These are phyloP conservation scores for Cephalopachus bancanus DNA, from an alignment of 2,797 vertebrate genomes.

Conservation along the genomic window DNA sequence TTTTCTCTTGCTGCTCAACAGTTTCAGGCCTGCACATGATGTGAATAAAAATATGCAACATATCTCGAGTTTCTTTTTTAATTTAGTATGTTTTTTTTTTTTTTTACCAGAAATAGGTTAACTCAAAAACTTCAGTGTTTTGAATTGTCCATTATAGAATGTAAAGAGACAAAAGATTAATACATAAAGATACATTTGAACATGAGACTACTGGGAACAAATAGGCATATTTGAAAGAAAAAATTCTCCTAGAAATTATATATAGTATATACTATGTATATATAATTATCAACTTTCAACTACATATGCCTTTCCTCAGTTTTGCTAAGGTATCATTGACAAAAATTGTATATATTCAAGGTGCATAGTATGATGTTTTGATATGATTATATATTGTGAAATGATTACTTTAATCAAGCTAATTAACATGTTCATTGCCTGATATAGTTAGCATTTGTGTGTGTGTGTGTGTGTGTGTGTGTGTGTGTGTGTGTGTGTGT, in stretches of 20 bases:
- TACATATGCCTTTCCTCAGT: background rate
- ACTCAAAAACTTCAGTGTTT: background rate
- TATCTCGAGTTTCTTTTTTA: background rate
- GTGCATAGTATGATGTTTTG: background rate
- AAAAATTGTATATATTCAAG: background rate
- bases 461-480: background rate
- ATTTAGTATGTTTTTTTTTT: background rate
- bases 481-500: background rate
- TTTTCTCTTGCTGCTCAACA: background rate
- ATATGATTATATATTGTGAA: background rate
- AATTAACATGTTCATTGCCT: background rate
- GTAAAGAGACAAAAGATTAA: background rate
- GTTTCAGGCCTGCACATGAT: background rate
- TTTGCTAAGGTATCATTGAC: background rate
- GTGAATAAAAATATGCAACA: slow-evolving; percentile 3
- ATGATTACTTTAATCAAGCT: background rate
- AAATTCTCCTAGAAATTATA: background rate
- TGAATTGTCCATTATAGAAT: background rate
- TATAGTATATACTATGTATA: background rate
- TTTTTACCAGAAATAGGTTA: background rate
- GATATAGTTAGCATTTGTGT: background rate
- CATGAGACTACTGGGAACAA: background rate
- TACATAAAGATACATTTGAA: background rate
- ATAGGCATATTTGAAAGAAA: background rate
- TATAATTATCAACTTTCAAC: background rate